Evolutionary conservation across 1,140 invertebrate species (phyloP), one percentile per base, ranked within the genome.

Genomic region (Penaeus vannamei): DNA sequence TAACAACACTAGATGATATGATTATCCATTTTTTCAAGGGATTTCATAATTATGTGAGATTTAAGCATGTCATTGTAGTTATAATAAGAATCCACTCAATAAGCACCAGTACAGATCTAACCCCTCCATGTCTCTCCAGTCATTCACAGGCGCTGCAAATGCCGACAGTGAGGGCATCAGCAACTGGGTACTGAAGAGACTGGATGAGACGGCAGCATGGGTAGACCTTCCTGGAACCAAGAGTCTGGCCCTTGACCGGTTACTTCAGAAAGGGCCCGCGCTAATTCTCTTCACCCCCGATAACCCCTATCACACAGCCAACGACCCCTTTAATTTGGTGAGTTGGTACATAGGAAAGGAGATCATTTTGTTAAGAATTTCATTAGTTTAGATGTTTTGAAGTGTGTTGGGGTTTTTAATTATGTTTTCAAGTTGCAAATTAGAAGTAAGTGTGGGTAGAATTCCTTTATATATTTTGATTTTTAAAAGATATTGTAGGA

Each of bases 241-340:
- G 82, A 89, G 87, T 32, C 53, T 84, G 59, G 60, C 61, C 26
- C 29, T 89, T 60, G 62, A 84, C 64, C 22, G 32, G 26, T 17
- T 79, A 5, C 79, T 84, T n/a, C 69, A 89, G 61, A 62, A 32
- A 10, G 87, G 87, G 7, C 87, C 87, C 20, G 32, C 69, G 14
- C 64, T 89, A 22, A 84, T 89, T 19, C 72, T 89, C 36, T 89
- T 89, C 76, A 64, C 87, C 22, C 87, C 87, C 46, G 87, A 89
- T 53, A 89, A 89, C 29, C 87, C 87, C 3, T 89, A 89, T 61
- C 76, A 84, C 64, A 36, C 72, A 19, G n/a, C 72, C 60, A 89
- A 89, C 53, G 87, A 89, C 29, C 87, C 87, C 5, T 89, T 84
- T 69, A 84, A 82, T 23, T 36, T 89, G 81, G 87, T 89, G n/a